A percentile compares a stretch with the other conserved stretches of the same genome.
Evolutionary conservation across 2,888 invertebrate species (phyloP).

Genomic region (Orthosia gracilis): DNA sequence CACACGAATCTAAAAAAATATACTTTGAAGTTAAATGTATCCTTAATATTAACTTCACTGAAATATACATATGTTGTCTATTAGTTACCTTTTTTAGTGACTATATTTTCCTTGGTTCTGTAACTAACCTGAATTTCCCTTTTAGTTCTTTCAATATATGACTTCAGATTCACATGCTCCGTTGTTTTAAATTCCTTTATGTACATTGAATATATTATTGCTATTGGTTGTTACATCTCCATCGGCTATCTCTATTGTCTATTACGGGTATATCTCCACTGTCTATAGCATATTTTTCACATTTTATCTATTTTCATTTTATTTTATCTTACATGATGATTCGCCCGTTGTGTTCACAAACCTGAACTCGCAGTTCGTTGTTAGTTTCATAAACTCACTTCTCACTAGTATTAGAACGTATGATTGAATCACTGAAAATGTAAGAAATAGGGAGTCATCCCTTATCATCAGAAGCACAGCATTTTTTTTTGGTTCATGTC

Average conservation of each 20-base stretch:
- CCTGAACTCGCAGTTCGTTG: constrained; percentile 32
- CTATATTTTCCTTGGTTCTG: neutral
- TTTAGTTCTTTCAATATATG: constrained; percentile 2
- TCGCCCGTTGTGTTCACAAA: constrained; percentile 51
- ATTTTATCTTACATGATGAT: constrained; percentile 13
- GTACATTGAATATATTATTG: neutral
- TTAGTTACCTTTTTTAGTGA: too few species aligned
- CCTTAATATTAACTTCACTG: neutral
- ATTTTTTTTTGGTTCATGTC: too few species aligned
- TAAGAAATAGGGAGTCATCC: neutral
- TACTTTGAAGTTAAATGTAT: neutral
- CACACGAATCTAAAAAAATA: neutral
- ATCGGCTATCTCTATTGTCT: neutral
- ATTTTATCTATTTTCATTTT: too few species aligned
- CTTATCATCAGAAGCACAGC: neutral
- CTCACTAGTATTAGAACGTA: constrained; percentile 58
- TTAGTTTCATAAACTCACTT: constrained; percentile 57
- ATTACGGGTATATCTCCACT: neutral
- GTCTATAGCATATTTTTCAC: neutral
- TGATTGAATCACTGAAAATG: constrained; percentile 59
- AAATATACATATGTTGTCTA: neutral
- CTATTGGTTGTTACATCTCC: neutral
- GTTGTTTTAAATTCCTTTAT: neutral
- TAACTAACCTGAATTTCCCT: too few species aligned
- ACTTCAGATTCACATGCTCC: neutral